Percentiles rank a stretch among this genome's conserved stretches.
Evolutionary conservation across 2,113 vertebrate genomes (phyloP).

Genomic region (Rafetus swinhoei): DNA sequence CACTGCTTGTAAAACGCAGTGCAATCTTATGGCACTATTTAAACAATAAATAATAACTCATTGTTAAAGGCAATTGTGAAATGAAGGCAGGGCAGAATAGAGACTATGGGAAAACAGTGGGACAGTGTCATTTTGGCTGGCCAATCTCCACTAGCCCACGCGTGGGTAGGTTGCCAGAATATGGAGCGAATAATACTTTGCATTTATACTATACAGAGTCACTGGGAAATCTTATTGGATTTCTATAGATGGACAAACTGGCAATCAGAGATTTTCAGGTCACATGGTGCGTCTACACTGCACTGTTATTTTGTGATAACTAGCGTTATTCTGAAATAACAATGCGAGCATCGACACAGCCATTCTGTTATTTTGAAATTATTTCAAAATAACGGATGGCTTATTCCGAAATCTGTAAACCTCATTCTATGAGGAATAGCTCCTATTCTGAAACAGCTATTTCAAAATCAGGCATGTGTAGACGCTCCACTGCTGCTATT

Average conservation of each 20-base stretch:
- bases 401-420: no score
- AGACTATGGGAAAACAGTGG: background rate
- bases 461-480: no score
- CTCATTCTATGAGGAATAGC: no score
- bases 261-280: conserved; percentile 41
- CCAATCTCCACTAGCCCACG: background rate
- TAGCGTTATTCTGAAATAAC: no score
- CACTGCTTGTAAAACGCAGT: background rate
- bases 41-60: background rate
- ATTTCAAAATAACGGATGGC: no score
- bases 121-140: background rate
- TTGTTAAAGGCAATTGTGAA: background rate
- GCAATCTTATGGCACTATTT: background rate
- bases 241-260: conserved; percentile 35
- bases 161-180: background rate
- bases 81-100: background rate
- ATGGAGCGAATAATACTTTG: background rate
- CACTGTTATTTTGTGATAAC: no score
- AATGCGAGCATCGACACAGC: no score
- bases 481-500: no score
- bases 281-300: background rate
- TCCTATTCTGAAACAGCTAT: no score
- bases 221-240: background rate
- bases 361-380: no score
- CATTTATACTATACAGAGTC: background rate